phyloP scores from a whole-genome alignment of 2,113 vertebrate species.

The Andinoacara biseriatus region DNA sequence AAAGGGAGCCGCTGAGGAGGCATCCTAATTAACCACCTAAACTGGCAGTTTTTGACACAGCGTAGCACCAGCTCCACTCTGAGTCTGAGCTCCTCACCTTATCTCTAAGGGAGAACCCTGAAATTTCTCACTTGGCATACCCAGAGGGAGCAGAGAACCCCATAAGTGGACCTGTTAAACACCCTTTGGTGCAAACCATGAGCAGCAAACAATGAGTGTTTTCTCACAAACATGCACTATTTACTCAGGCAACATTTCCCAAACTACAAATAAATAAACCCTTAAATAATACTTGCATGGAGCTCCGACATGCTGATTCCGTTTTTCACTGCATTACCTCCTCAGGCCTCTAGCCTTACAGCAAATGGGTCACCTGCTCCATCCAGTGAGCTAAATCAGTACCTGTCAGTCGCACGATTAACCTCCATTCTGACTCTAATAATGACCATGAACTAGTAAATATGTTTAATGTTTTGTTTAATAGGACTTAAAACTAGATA shows the following conservation, averaged over 20 bases:
- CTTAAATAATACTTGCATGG: not conserved
- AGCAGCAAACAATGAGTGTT: not conserved
- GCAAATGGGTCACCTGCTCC: too few species aligned
- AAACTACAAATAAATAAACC: not conserved
- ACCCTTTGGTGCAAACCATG: not conserved
- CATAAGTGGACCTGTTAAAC: too few species aligned
- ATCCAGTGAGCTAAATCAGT: too few species aligned
- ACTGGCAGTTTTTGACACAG: not conserved
- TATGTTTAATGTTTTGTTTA: too few species aligned
- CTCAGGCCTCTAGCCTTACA: too few species aligned
- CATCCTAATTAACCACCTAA: not conserved
- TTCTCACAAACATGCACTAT: not conserved
- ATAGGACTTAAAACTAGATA: too few species aligned
- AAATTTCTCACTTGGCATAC: too few species aligned
- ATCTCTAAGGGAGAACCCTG: not conserved
- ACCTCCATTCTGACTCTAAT: too few species aligned
- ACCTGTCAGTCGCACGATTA: too few species aligned
- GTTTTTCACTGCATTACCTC: not conserved
- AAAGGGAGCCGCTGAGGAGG: not conserved
- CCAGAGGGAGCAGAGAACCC: too few species aligned
- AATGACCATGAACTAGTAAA: too few species aligned
- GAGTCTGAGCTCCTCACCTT: not conserved
- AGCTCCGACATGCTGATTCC: not conserved
- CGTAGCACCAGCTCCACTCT: not conserved
- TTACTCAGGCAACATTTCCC: not conserved